A percentile compares a stretch with the other conserved stretches of the same genome.
These are phyloP conservation scores for Parotocinclus haroldoi DNA, from an alignment of 2,797 vertebrate species.

Conservation along the genomic window DNA sequence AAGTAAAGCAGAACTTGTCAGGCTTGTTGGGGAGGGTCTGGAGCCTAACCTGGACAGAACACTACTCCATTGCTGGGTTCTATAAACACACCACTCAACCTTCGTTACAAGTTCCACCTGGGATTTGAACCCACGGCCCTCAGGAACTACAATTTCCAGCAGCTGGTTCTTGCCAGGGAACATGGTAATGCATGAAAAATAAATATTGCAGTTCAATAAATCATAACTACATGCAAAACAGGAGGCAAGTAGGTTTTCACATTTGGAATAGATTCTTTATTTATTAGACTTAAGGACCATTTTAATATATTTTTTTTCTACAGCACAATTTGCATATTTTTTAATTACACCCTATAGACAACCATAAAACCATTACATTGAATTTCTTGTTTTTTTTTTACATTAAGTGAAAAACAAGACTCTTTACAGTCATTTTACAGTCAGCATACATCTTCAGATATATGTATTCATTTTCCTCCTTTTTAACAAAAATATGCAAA, in stretches of 20 bases:
- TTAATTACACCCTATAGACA: conserved; percentile 95
- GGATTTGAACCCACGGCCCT: no score
- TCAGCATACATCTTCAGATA: conserved; percentile 75
- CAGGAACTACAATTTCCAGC: no score
- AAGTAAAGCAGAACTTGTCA: no score
- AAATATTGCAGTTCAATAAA: no score
- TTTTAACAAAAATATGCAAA: conserved; percentile 75
- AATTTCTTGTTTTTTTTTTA: conserved; percentile 89
- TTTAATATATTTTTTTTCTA: conserved; percentile 74
- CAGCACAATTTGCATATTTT: conserved; percentile 94
- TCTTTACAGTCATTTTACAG: conserved; percentile 93
- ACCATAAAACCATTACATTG: conserved; percentile 93
- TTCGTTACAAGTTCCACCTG: no score
- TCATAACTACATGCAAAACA: no score
- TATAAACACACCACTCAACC: no score
- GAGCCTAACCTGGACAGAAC: no score
- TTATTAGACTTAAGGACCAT: conserved; percentile 87
- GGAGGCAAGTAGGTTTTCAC: conserved; percentile 21
- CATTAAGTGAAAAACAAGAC: conserved; percentile 90
- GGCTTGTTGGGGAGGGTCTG: no score
- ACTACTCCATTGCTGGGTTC: no score
- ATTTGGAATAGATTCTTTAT: conserved; percentile 78
- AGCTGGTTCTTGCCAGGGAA: no score
- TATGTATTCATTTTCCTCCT: conserved; percentile 79
- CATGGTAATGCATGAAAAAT: no score